Base-by-base conservation (phyloP, 2,113 vertebrate genomes). In the Jaculus jaculus region DNA sequence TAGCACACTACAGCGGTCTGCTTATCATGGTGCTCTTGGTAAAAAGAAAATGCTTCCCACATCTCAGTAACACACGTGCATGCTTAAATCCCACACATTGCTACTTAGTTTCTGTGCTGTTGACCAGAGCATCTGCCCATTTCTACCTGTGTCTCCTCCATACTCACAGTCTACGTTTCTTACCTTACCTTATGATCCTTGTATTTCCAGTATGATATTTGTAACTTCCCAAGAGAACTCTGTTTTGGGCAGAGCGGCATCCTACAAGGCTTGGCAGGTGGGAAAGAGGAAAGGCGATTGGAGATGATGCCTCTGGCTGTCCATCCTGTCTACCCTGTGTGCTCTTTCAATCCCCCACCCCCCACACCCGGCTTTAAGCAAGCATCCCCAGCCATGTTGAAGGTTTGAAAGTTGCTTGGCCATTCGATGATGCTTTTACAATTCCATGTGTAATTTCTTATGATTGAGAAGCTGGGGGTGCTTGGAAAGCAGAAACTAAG, bases 361-460 rank as follows among this genome's bases (percentile, higher is more conserved):
- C n/a, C n/a, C n/a, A n/a, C n/a, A n/a, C n/a, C n/a, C n/a, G 63
- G 42, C 42, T 47, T 47, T 47, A 47, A 73, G 23, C 26, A 47
- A 60, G 83, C 72, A 68, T 65, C 42, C 94, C 94, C 95, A 95
- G 88, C 95, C 95, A 95, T 93, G 94, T 95, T 63, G 66, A 47
- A 0, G 95, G 87, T 90, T 72, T 28, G 30, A 81, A 89, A 83
- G 5, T 3, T 78, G 8, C 17, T 88, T 89, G 84, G 32, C 32
- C 17, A 16, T 63, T 91, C 58, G 47, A 26, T 78, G 37, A 20
- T 79, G 28, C 1, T 89, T 77, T 89, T 37, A 81, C 4, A 24
- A 16, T 78, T 47, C 32, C 51, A 37, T 2, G 0, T 61, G 39
- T 84, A 60, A 32, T 21, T 95, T 91, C 47, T 26, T 87, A 58